Percentiles rank a stretch among this genome's conserved stretches.
Evolutionary conservation across 2,888 invertebrate genomes (phyloP).

Genomic region (Dyspetes luteomarginatus): DNA sequence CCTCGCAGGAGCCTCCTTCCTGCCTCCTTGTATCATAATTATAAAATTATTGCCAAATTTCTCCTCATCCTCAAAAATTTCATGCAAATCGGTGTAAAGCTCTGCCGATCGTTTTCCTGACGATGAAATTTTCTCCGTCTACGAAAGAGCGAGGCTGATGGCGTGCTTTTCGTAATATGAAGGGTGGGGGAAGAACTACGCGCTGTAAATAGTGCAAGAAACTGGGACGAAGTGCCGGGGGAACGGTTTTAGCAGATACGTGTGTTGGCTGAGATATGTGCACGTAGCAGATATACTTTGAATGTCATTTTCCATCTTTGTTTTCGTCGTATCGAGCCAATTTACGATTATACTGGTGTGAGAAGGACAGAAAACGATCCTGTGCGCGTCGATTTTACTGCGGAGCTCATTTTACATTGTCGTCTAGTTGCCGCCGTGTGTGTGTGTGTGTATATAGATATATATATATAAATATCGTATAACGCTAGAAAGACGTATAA

Average conservation of each 20-base stretch:
- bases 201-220: constrained; percentile 29
- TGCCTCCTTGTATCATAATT: too few species aligned
- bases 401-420: neutral
- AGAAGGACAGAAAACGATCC: constrained; percentile 18
- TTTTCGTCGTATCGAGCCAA: constrained; percentile 34
- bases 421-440: too few species aligned
- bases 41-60: too few species aligned
- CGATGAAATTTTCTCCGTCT: neutral
- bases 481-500: too few species aligned
- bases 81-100: neutral
- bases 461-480: too few species aligned
- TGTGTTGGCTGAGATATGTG: constrained; percentile 9
- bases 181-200: constrained; percentile 24
- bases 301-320: constrained; percentile 25
- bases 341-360: neutral
- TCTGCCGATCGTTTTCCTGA: neutral
- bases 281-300: constrained; percentile 37
- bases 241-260: too few species aligned
- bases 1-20: too few species aligned
- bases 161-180: neutral
- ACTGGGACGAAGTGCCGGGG: constrained; percentile 35
- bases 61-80: neutral
- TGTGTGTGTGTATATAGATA: constrained; percentile 14
- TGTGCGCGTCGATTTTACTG: constrained; percentile 7
- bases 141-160: neutral